phyloP scores from a whole-genome alignment of 2,888 invertebrate genomes.

The Aspidapion aeneum region DNA sequence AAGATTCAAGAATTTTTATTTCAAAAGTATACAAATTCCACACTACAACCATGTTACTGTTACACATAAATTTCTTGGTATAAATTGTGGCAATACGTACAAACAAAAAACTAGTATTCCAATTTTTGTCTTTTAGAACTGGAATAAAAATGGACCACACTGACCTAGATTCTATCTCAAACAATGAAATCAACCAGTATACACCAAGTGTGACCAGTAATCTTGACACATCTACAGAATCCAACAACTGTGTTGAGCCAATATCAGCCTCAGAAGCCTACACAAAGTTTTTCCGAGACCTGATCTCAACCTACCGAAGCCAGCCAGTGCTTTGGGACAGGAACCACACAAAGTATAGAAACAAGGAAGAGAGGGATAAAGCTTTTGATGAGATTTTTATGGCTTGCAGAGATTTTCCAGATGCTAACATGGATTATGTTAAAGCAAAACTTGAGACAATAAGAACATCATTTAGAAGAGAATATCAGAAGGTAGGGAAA shows the following conservation, averaged over 20 bases:
- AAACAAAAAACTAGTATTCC: no score
- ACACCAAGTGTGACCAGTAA: no score
- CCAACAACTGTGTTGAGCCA: not conserved
- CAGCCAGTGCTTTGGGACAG: constrained; percentile 31
- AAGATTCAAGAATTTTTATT: no score
- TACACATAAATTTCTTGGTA: no score
- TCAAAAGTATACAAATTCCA: no score
- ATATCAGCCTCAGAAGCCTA: constrained; percentile 23
- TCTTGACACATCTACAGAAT: no score
- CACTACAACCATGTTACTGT: no score
- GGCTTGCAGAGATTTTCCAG: constrained; percentile 28
- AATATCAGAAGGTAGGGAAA: constrained; percentile 28
- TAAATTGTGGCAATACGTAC: no score
- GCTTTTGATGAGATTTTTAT: constrained; percentile 27
- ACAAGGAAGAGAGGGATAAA: constrained; percentile 25
- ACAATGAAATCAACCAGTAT: no score
- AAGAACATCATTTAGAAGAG: constrained; percentile 30
- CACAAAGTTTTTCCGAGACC: constrained; percentile 29
- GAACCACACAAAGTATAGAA: constrained; percentile 30
- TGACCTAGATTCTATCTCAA: no score
- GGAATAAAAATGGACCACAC: no score
- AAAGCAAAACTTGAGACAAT: constrained; percentile 30
- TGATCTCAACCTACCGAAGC: constrained; percentile 28
- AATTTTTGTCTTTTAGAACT: no score
- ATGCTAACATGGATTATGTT: constrained; percentile 33